These are phyloP conservation scores for Scaptomyza graminum DNA, from an alignment of 1,140 invertebrate genomes.

Conservation along the genomic window DNA sequence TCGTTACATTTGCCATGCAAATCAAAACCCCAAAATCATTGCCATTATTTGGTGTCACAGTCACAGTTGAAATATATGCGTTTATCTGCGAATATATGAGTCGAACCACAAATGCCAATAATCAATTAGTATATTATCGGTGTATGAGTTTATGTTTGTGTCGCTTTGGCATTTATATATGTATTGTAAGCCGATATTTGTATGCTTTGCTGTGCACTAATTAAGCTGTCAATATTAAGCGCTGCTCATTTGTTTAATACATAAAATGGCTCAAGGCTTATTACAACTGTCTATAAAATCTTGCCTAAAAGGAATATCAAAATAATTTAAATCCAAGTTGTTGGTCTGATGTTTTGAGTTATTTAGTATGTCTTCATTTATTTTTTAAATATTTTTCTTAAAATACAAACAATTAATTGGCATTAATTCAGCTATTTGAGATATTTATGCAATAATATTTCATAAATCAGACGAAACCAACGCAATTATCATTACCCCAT, in stretches of 20 bases:
- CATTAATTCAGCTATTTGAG: too few species aligned
- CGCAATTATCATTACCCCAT: too few species aligned
- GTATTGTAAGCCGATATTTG: constrained; percentile 45
- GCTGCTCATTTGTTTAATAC: constrained; percentile 16
- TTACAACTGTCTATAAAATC: too few species aligned
- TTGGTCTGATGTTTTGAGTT: too few species aligned
- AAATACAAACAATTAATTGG: too few species aligned
- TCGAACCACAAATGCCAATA: constrained; percentile 43
- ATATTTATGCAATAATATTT: too few species aligned
- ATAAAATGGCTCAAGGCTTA: too few species aligned
- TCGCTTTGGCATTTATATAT: constrained; percentile 6
- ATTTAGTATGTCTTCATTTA: too few species aligned
- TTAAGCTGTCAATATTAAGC: constrained; percentile 41
- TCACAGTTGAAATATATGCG: constrained; percentile 32
- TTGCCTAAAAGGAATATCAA: too few species aligned
- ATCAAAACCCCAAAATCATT: constrained; percentile 32
- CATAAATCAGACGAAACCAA: too few species aligned
- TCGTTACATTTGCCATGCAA: constrained; percentile 17
- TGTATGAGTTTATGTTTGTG: background rate
- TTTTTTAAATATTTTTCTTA: too few species aligned
- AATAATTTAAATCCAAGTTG: too few species aligned
- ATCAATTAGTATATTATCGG: constrained; percentile 52
- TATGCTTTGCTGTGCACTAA: constrained; percentile 35
- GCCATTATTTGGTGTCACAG: background rate
- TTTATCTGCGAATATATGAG: constrained; percentile 15